Base-by-base conservation (phyloP, 2,797 vertebrate genomes). In the Lepilemur ruficaudatus region DNA sequence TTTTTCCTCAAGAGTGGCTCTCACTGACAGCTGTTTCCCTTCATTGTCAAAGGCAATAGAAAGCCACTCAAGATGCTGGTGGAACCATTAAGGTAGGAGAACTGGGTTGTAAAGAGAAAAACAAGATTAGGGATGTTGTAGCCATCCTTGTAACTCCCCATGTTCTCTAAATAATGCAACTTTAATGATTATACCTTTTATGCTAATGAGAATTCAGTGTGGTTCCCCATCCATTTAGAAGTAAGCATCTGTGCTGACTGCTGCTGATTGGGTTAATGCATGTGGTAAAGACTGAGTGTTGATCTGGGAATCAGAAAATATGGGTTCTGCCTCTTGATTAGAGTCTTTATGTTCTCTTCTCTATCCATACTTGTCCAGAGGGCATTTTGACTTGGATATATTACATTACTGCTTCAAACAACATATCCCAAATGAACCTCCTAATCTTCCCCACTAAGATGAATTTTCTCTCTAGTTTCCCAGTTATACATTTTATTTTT, bases 151-250 rank as follows among this genome's bases (percentile, higher is more conserved):
- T 38, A 78, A 59, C 22, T 17, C 46, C 15, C 22, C 63, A 15
- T 13, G 10, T 83, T 93, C 63, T 87, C 57, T 92, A 65, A 63
- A 69, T 86, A 96, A 94, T 67, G 70, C 15, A 91, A 38, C 22
- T 79, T 80, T 84, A 88, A 76, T 92, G 88, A 65, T 67, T 43
- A 32, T 48, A 83, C 30, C 59, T 91, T 86, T 95, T 80, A 87
- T 57, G 52, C 25, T 94, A 89, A 70, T 73, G 72, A 76, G 59
- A 88, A 65, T 83, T 82, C 43, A 83, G 20, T 23, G 43, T 10
- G 18, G 28, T 69, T 89, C 70, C 43, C 59, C 57, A 38, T 48
- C 18, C 81, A 70, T 46, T 90, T 32, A 87, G 46, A 92, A 81
- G 88, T 38, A 23, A 32, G 35, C 22, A 35, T 48, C 59, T 61